phyloP scores from a whole-genome alignment of 2,113 vertebrate genomes.

The Chaetops frenatus region DNA sequence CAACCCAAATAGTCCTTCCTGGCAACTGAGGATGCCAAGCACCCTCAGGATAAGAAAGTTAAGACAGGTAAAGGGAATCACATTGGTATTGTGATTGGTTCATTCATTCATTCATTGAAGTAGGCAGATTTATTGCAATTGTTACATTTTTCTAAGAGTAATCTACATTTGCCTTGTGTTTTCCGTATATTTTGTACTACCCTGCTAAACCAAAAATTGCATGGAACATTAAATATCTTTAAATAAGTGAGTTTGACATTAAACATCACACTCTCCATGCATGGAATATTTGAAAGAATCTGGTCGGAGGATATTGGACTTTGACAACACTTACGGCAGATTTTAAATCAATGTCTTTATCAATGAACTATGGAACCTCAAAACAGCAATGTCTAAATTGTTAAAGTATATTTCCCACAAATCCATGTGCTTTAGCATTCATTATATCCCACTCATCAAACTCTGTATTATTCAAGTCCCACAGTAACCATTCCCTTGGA shows the following conservation, averaged over 20 bases:
- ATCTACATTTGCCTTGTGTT: background rate
- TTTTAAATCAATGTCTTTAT: background rate
- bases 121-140: background rate
- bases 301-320: background rate
- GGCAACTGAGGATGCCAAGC: background rate
- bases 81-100: background rate
- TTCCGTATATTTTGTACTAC: background rate
- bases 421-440: background rate
- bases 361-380: background rate
- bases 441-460: background rate
- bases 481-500: background rate
- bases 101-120: background rate
- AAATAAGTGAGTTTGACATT: background rate
- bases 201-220: background rate
- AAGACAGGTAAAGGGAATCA: background rate
- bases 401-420: background rate
- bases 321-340: background rate
- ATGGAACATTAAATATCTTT: background rate
- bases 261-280: rapidly evolving
- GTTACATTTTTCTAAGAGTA: background rate
- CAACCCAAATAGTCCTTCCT: background rate
- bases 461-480: background rate
- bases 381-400: background rate
- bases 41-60: background rate
- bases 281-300: background rate